These are phyloP conservation scores for Neelides sp. DNA, from an alignment of 1,140 invertebrate species.

Conservation along the genomic window DNA sequence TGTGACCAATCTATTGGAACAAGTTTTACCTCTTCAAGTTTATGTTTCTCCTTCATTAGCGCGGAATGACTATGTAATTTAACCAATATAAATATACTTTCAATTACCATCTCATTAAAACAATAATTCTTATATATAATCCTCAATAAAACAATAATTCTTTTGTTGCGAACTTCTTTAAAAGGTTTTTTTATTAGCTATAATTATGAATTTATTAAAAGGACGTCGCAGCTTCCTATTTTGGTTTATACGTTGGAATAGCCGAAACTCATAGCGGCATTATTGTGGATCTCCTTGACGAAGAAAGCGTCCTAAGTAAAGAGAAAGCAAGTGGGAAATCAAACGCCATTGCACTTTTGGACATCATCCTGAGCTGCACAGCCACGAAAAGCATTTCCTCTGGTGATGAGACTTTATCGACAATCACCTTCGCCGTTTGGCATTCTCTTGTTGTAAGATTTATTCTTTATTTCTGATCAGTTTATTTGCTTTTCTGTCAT, in stretches of 20 bases:
- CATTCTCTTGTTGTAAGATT: slow-evolving; percentile 27
- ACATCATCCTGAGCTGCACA: slow-evolving; percentile 24
- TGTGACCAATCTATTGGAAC: slow-evolving; percentile 22
- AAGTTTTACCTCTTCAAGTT: slow-evolving; percentile 24
- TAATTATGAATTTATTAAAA: slow-evolving; percentile 5
- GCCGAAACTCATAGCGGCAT: slow-evolving; percentile 27
- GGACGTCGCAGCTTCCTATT: slow-evolving; percentile 27
- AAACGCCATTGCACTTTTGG: slow-evolving; percentile 21
- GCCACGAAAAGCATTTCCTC: slow-evolving; percentile 22
- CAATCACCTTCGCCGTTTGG: slow-evolving; percentile 28
- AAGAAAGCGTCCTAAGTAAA: slow-evolving; percentile 15
- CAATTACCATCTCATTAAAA: background rate
- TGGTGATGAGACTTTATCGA: slow-evolving; percentile 26
- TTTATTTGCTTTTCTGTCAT: background rate
- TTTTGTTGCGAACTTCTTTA: background rate
- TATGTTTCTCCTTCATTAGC: slow-evolving; percentile 20
- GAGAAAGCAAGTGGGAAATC: slow-evolving; percentile 20
- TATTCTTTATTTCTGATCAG: background rate
- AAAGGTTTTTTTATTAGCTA: background rate
- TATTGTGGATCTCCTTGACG: slow-evolving; percentile 26
- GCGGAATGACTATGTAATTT: background rate
- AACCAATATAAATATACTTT: background rate
- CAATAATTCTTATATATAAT: background rate
- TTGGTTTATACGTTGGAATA: slow-evolving; percentile 25
- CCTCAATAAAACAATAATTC: too few species aligned